These are phyloP conservation scores for Lepeophtheirus nordmannii DNA, from an alignment of 2,888 invertebrate genomes.

Conservation along the genomic window DNA sequence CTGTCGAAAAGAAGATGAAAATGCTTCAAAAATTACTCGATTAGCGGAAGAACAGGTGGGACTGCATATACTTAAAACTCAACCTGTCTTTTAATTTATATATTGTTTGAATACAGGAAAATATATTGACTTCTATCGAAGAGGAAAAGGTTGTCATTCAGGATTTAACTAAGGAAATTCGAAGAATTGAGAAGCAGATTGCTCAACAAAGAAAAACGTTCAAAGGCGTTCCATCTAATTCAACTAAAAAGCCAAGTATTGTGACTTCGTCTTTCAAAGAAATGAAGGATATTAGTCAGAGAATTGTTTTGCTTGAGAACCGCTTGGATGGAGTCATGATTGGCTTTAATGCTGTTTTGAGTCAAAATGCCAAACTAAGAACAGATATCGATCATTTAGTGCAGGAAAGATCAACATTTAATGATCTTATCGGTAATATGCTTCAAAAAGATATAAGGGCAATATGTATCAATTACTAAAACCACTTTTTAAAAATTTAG, in stretches of 20 bases:
- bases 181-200: conserved; percentile 18
- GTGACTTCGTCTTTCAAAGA: conserved; percentile 12
- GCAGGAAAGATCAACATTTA: conserved; percentile 65
- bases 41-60: conserved; percentile 22
- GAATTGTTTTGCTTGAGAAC: conserved; percentile 19
- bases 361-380: conserved; percentile 35
- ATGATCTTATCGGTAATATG: conserved; percentile 35
- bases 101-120: not conserved
- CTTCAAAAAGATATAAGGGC: not conserved
- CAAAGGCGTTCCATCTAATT: conserved; percentile 3
- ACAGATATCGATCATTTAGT: conserved; percentile 64
- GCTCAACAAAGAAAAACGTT: conserved; percentile 3
- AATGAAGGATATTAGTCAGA: conserved; percentile 15
- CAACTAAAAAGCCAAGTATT: not conserved
- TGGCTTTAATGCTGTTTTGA: conserved; percentile 23
- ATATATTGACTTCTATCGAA: not conserved
- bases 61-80: not conserved
- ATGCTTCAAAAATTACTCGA: conserved; percentile 15
- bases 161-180: conserved; percentile 19
- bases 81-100: not conserved
- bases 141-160: conserved; percentile 1
- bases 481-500: too few relatives aligned
- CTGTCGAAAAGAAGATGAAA: conserved; percentile 19
- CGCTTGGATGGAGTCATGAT: conserved; percentile 24
- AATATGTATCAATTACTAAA: too few relatives aligned